phyloP scores from a whole-genome alignment of 1,140 invertebrate genomes.

The Sarcophaga bullata region DNA sequence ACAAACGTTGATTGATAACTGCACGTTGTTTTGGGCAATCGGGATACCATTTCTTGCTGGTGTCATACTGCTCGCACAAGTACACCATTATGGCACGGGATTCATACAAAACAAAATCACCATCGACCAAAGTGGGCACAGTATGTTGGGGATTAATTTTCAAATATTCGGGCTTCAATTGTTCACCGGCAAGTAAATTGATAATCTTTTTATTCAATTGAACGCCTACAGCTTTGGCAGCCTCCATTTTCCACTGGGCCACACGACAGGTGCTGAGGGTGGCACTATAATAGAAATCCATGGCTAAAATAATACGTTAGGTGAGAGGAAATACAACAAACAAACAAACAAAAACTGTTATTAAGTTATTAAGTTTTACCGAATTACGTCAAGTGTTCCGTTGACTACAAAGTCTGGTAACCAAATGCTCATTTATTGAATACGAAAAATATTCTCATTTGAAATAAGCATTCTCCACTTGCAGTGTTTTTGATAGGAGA shows the following conservation, averaged over 20 bases:
- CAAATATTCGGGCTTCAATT: constrained; percentile 77
- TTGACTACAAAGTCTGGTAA: no score
- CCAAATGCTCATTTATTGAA: no score
- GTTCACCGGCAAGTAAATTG: constrained; percentile 73
- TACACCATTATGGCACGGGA: constrained; percentile 80
- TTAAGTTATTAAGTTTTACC: no score
- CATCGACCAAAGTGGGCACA: constrained; percentile 75
- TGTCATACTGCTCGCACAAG: constrained; percentile 75
- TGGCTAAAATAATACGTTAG: neutral
- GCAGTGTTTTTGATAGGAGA: no score
- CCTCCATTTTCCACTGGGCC: constrained; percentile 75
- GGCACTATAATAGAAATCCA: constrained; percentile 75
- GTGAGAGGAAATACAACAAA: no score
- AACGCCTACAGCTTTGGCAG: constrained; percentile 76
- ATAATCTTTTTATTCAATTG: constrained; percentile 78
- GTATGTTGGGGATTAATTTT: constrained; percentile 72
- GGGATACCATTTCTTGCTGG: constrained; percentile 77
- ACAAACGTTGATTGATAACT: constrained; percentile 77
- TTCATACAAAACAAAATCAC: constrained; percentile 74
- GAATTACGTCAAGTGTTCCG: no score
- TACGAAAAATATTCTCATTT: no score
- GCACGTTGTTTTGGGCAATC: constrained; percentile 75
- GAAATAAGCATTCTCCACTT: no score
- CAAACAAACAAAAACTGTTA: no score
- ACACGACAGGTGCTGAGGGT: constrained; percentile 77